Conservation (phyloP, 2,797 vertebrate species). For the Oreochromis mossambicus region DNA sequence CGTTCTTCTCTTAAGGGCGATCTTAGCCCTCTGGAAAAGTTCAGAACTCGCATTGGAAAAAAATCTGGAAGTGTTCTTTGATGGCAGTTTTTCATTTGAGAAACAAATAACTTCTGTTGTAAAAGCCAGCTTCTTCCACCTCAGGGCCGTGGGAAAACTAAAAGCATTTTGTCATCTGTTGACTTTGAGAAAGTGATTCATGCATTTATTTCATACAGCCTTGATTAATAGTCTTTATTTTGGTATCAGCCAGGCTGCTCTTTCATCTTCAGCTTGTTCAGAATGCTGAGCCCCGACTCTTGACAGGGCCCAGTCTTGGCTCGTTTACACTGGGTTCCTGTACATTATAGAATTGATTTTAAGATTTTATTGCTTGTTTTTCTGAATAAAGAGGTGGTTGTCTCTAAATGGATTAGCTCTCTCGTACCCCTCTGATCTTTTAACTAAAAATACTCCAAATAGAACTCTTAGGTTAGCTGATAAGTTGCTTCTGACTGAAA, state of each 20-base stretch:
- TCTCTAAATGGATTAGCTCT: not conserved
- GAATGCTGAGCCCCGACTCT: accelerated
- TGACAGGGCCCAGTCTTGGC: too few relatives aligned
- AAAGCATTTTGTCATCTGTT: not conserved
- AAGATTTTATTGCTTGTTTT: not conserved
- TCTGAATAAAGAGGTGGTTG: not conserved
- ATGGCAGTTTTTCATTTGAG: not conserved
- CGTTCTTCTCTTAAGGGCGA: too few relatives aligned
- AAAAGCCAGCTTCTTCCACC: too few relatives aligned
- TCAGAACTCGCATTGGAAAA: too few relatives aligned
- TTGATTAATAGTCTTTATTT: not conserved
- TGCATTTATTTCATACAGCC: not conserved
- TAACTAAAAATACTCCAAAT: not conserved
- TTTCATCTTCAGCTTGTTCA: not conserved
- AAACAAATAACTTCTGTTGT: not conserved
- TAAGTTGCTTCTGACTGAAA: not conserved
- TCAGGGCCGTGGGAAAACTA: accelerated
- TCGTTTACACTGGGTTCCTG: not conserved
- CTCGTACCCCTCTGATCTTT: not conserved
- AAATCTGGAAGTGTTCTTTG: not conserved
- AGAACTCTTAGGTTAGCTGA: not conserved
- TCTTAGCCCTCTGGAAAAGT: too few relatives aligned
- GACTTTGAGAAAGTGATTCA: not conserved
- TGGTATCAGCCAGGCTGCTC: not conserved
- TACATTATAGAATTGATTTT: not conserved